Conservation (phyloP, 2,797 vertebrate species). For the Pangasius sanitwongsei region DNA sequence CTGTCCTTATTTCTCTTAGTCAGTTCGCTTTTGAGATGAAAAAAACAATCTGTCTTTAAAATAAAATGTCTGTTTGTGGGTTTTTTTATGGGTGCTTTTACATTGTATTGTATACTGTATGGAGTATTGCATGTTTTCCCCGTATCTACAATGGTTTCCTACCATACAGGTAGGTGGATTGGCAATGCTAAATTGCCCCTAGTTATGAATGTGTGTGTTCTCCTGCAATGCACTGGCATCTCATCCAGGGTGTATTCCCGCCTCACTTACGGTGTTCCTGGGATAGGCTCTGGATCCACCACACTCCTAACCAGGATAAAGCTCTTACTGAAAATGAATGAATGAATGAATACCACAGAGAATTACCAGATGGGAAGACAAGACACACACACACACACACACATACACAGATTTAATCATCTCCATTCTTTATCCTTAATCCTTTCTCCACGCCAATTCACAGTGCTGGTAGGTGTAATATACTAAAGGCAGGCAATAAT, state of each 20-base stretch:
- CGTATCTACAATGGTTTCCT: background rate
- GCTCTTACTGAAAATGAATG: background rate
- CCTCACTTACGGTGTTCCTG: background rate
- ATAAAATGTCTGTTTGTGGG: too few relatives aligned
- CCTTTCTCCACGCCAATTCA: constrained; percentile 34
- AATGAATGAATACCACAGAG: background rate
- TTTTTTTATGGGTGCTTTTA: background rate
- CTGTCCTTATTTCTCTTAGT: constrained; percentile 5
- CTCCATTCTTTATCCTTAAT: constrained; percentile 42
- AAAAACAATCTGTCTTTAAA: background rate
- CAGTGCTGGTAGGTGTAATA: constrained; percentile 41
- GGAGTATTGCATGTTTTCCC: background rate
- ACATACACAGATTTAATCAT: constrained; percentile 36
- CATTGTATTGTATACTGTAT: background rate
- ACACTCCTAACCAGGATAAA: background rate
- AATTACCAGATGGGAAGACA: background rate
- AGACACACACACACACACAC: background rate
- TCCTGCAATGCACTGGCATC: background rate
- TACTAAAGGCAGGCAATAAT: constrained; percentile 44
- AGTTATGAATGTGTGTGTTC: background rate
- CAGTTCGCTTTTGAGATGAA: background rate
- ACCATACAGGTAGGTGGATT: background rate
- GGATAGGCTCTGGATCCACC: background rate
- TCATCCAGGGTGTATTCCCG: background rate
- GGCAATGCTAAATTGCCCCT: background rate